phyloP scores from a whole-genome alignment of 2,113 vertebrate species.

The Macroglossus sobrinus region DNA sequence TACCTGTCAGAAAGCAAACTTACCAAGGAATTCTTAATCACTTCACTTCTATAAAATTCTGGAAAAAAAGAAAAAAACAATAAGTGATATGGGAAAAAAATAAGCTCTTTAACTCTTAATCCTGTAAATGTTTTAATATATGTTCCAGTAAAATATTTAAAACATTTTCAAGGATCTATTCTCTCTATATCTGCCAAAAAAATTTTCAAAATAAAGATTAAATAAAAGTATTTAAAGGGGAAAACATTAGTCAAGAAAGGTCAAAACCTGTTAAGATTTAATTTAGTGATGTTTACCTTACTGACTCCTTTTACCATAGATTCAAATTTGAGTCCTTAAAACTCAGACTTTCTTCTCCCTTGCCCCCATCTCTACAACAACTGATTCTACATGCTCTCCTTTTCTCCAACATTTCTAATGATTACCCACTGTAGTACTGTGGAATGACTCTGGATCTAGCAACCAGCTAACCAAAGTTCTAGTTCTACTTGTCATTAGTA shows the following conservation, averaged over 20 bases:
- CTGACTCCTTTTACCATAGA: not conserved
- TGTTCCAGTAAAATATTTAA: not conserved
- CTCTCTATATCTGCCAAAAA: not conserved
- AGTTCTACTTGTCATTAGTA: not conserved
- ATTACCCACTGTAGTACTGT: not conserved
- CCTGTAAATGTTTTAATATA: not conserved
- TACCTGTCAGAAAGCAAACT: constrained; percentile 80
- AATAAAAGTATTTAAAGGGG: not conserved
- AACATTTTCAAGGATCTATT: constrained; percentile 19
- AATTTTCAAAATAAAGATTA: not conserved
- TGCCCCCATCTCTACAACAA: not conserved
- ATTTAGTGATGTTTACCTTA: not conserved
- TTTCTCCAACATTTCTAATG: not conserved
- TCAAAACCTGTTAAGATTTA: not conserved
- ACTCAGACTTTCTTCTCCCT: not conserved
- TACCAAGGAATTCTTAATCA: constrained; percentile 98
- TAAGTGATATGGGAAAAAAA: constrained; percentile 62
- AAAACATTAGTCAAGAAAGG: not conserved
- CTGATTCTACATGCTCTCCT: not conserved
- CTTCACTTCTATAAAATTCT: constrained; percentile 99
- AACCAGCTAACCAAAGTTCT: not conserved
- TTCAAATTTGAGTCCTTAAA: constrained; percentile 25
- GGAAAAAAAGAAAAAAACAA: constrained; percentile 70
- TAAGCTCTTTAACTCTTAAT: constrained; percentile 42
- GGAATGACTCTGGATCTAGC: not conserved